Percentiles rank a stretch among this genome's conserved stretches.
These are phyloP conservation scores for Clarias fuscus DNA, from an alignment of 2,797 vertebrate species.

Conservation along the genomic window DNA sequence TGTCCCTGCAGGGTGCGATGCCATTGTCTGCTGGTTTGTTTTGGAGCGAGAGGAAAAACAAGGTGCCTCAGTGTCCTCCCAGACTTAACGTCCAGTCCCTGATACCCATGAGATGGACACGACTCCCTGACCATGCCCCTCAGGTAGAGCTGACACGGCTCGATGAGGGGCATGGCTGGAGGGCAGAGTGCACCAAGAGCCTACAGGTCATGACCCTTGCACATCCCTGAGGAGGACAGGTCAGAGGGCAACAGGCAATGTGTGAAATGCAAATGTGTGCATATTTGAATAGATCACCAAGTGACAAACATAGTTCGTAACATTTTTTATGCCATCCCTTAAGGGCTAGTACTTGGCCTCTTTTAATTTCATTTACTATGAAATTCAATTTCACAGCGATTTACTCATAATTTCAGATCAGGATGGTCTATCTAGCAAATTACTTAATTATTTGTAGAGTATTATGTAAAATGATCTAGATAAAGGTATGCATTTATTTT, in stretches of 20 bases:
- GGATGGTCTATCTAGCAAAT: neutral
- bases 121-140: conserved; percentile 80
- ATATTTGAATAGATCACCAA: neutral
- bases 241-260: conserved; percentile 56
- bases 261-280: neutral
- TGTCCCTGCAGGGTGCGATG: conserved; percentile 83
- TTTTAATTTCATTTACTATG: neutral
- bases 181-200: conserved; percentile 81
- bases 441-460: neutral
- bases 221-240: conserved; percentile 95
- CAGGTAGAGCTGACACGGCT: conserved; percentile 78
- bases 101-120: conserved; percentile 81
- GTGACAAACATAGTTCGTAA: neutral
- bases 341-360: neutral
- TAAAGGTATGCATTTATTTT: neutral
- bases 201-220: conserved; percentile 89
- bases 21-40: conserved; percentile 90
- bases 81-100: conserved; percentile 88
- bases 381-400: neutral
- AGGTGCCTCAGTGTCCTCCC: conserved; percentile 84
- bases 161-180: conserved; percentile 87
- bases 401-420: neutral
- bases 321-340: neutral
- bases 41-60: conserved; percentile 85
- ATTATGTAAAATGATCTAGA: neutral